Base-by-base conservation (phyloP, 64 coral and sea anemone species). In the Porites lutea region DNA sequence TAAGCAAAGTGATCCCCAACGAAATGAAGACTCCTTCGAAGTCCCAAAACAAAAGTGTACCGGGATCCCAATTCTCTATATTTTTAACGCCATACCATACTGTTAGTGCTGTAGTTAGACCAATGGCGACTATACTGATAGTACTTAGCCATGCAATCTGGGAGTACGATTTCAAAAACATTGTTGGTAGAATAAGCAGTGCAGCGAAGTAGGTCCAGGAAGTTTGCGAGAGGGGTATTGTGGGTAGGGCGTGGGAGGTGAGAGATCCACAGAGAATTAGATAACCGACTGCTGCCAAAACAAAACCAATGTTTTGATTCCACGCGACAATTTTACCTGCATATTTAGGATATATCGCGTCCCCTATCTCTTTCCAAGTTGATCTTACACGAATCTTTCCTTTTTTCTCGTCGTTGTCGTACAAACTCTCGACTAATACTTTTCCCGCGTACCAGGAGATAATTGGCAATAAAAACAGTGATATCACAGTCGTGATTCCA, bases 61-160 rank as follows among this genome's bases (percentile, higher is more conserved):
- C 3, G 7, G 68, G 10, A 52, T 82, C 62, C 77, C 77, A 82
- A 1, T 70, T 18, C 19, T 59, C 1, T 10, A 19, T 10, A 3
- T 81, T 7, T 15, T 73, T 19, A 3, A 53, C 49, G 11, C 67
- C 89, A 43, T 81, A 82, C 46, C 27, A 27, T 16, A 82, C 8
- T 19, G 45, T 44, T 12, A 22, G 5, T 2, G 58, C 22, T 46
- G 57, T 62, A 20, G 75, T 45, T 59, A 8, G 8, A 19, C 20
- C 16, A 20, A 90, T 64, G 9, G 88, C 46, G 43, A 82, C 2
- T 15, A 82, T 16, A 54, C 76, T 65, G 18, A 71, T 23, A 5
- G 60, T 22, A 82, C 77, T 90, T 4, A 90, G n/a, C 88, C 88
- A 90, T 15, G 78, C 88, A 14, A 90, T 80, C 13, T 79, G n/a